phyloP scores from a whole-genome alignment of 2,888 invertebrate genomes.

The Synanthedon myopaeformis region DNA sequence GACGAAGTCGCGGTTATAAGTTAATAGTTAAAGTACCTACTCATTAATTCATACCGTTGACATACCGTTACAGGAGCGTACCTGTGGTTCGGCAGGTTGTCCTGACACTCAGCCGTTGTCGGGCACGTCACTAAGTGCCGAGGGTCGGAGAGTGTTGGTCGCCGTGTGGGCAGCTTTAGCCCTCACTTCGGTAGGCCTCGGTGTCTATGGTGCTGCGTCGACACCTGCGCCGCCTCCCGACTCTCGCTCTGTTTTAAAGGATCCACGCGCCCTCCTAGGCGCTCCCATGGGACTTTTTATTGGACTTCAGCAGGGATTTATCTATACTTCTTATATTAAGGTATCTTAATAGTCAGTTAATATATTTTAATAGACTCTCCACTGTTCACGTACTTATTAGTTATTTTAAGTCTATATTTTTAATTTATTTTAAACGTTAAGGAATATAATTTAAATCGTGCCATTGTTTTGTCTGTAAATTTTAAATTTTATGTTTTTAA shows the following conservation, averaged over 20 bases:
- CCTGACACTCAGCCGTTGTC: slow-evolving; percentile 38
- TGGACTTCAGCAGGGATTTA: slow-evolving; percentile 87
- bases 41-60: not conserved
- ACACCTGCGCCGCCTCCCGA: slow-evolving; percentile 47
- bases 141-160: slow-evolving; percentile 41
- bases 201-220: slow-evolving; percentile 43
- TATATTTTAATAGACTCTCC: too few species aligned
- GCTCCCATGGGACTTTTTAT: slow-evolving; percentile 84
- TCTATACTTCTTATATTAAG: slow-evolving; percentile 85
- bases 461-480: too few species aligned
- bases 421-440: too few species aligned
- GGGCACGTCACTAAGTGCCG: slow-evolving; percentile 39
- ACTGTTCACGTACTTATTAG: too few species aligned
- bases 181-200: slow-evolving; percentile 34
- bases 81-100: slow-evolving; percentile 55
- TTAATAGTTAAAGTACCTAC: too few species aligned
- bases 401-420: too few species aligned
- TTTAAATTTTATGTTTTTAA: too few species aligned
- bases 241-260: slow-evolving; percentile 55
- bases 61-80: slow-evolving; percentile 36
- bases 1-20: too few species aligned
- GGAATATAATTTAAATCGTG: too few species aligned
- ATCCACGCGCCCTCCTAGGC: slow-evolving; percentile 75
- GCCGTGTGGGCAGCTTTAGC: slow-evolving; percentile 46
- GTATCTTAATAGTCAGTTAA: slow-evolving; percentile 38